phyloP scores from a whole-genome alignment of 2,888 invertebrate genomes.

The Poecilobothrus nobilitatus region DNA sequence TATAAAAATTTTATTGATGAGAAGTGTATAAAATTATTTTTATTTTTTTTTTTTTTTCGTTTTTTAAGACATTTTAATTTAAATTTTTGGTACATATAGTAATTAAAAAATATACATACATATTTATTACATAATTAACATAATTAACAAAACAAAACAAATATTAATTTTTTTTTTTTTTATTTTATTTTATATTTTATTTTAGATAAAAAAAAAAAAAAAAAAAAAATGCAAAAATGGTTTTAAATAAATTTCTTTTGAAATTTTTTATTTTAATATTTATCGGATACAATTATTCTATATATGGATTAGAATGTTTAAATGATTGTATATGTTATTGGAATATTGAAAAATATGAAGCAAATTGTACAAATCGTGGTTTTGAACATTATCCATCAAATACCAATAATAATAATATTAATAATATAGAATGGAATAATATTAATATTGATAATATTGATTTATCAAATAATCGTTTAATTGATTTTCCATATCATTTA shows the following conservation, averaged over 20 bases:
- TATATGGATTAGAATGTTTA: constrained; percentile 30
- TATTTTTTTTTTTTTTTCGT: too few relatives aligned
- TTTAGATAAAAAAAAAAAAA: too few relatives aligned
- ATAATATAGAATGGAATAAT: constrained; percentile 28
- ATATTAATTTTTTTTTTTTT: background rate
- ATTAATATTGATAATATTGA: constrained; percentile 52
- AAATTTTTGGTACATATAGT: too few relatives aligned
- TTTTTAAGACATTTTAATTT: too few relatives aligned
- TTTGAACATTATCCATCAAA: constrained; percentile 20
- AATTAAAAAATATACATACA: too few relatives aligned
- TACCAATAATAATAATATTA: constrained; percentile 32
- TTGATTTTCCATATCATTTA: constrained; percentile 48
- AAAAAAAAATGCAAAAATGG: background rate
- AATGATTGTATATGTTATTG: constrained; percentile 35
- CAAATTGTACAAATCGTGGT: constrained; percentile 33
- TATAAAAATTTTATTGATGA: too few relatives aligned
- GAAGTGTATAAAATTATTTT: too few relatives aligned
- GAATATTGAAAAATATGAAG: constrained; percentile 37
- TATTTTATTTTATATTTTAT: background rate
- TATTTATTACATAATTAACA: too few relatives aligned
- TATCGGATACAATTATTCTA: background rate
- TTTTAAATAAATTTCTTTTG: background rate
- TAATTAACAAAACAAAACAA: too few relatives aligned
- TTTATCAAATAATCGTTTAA: constrained; percentile 55
- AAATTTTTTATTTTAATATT: background rate